phyloP scores from a whole-genome alignment of 2,888 invertebrate genomes.

The Temnothorax unifasciatus region DNA sequence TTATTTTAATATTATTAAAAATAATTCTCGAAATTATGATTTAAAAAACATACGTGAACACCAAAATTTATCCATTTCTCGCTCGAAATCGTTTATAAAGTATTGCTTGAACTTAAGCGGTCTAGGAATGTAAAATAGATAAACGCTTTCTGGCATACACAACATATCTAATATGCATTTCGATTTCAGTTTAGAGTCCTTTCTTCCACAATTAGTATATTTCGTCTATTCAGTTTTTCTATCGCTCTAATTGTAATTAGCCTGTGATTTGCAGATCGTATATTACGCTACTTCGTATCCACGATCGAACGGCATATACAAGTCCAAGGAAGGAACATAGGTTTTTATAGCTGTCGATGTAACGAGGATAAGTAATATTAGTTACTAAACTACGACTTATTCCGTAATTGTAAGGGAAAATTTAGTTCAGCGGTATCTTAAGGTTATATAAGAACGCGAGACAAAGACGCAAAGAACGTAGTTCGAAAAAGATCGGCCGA shows the following conservation, averaged over 20 bases:
- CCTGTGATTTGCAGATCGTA: not conserved
- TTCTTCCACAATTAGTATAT: constrained; percentile 1
- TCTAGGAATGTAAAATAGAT: not conserved
- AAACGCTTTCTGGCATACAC: not conserved
- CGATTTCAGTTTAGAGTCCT: not conserved
- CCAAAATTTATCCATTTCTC: not conserved
- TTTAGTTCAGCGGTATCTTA: constrained; percentile 20
- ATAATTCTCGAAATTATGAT: not conserved
- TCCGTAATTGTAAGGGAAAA: constrained; percentile 12
- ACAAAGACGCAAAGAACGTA: constrained; percentile 39
- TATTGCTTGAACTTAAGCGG: not conserved
- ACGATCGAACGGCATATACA: not conserved
- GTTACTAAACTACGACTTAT: constrained; percentile 34
- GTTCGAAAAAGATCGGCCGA: constrained; percentile 45
- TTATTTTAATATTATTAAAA: constrained; percentile 5
- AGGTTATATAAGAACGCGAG: constrained; percentile 20
- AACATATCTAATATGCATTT: constrained; percentile 23
- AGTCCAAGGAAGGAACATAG: not conserved
- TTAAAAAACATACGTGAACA: not conserved
- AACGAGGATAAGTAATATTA: constrained; percentile 34
- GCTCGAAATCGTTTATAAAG: not conserved
- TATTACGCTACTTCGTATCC: constrained; percentile 12
- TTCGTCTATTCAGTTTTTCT: not conserved
- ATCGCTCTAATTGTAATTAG: not conserved
- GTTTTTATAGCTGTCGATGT: constrained; percentile 42